phyloP scores from a whole-genome alignment of 2,797 vertebrate species.

The Trematomus bernacchii region DNA sequence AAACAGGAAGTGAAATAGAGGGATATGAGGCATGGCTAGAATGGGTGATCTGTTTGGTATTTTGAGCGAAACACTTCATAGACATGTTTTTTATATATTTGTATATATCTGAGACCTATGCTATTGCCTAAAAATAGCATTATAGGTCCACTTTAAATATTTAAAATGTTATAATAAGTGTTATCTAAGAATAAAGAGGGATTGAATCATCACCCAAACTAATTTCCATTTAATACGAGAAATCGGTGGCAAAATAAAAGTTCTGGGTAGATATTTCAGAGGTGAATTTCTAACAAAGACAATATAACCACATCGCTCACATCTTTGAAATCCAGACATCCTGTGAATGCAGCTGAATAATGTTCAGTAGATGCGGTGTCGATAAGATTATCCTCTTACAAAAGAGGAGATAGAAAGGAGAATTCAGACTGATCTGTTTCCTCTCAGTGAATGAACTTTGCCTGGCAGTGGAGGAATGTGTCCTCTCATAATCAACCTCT shows the following conservation, averaged over 20 bases:
- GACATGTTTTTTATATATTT: too few relatives aligned
- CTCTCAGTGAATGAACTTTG: constrained; percentile 15
- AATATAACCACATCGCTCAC: neutral
- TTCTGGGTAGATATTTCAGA: constrained; percentile 3
- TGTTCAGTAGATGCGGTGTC: constrained; percentile 4
- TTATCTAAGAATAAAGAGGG: constrained; percentile 37
- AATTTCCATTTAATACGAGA: constrained; percentile 25
- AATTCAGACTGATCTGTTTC: neutral
- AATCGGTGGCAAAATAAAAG: neutral
- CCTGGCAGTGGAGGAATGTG: neutral
- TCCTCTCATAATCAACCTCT: constrained; percentile 1
- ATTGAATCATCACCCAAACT: constrained; percentile 20
- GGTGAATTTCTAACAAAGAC: constrained; percentile 3
- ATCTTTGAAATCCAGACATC: neutral
- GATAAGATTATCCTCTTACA: constrained; percentile 16
- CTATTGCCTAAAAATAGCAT: too few relatives aligned
- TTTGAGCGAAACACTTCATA: too few relatives aligned
- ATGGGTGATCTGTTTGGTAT: too few relatives aligned
- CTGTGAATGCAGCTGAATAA: constrained; percentile 19
- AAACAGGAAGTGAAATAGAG: too few relatives aligned
- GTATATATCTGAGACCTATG: too few relatives aligned
- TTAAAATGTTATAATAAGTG: constrained; percentile 11
- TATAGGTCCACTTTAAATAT: too few relatives aligned
- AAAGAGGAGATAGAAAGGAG: neutral
- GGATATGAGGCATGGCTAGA: too few relatives aligned